phyloP scores from a whole-genome alignment of 1,140 invertebrate species.

The Bombus fervidus region DNA sequence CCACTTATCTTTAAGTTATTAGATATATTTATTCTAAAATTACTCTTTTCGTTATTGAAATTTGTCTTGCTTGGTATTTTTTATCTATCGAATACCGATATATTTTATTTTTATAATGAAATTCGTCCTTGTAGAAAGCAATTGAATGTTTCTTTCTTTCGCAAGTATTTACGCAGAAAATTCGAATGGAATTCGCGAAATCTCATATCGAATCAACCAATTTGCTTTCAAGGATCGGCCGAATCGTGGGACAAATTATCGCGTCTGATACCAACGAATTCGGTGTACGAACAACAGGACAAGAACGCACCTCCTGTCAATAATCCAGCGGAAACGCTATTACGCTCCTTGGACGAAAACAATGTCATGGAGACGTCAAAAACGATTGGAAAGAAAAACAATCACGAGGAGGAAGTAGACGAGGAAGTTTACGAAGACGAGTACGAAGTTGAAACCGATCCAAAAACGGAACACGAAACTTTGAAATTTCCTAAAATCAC shows the following conservation, averaged over 20 bases:
- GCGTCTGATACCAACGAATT: conserved; percentile 73
- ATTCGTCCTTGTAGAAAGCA: no score
- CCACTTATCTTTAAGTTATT: neutral
- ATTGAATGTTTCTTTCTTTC: neutral
- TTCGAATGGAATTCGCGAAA: neutral
- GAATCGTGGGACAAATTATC: conserved; percentile 70
- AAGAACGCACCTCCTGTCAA: conserved; percentile 41
- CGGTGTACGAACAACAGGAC: conserved; percentile 70
- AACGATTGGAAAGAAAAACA: conserved; percentile 36
- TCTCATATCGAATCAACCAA: neutral
- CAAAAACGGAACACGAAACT: neutral
- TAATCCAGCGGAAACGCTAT: conserved; percentile 51
- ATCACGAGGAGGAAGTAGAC: conserved; percentile 42
- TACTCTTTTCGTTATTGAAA: neutral
- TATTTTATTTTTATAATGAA: neutral
- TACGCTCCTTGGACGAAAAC: conserved; percentile 55
- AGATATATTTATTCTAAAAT: neutral
- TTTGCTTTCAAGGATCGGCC: conserved; percentile 63
- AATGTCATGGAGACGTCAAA: conserved; percentile 58
- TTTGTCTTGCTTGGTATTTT: neutral
- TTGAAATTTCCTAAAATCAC: conserved; percentile 18
- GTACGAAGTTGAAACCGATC: conserved; percentile 53
- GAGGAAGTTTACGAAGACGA: conserved; percentile 55
- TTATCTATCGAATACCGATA: neutral
- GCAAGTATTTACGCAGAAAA: no score